A percentile compares a stretch with the other conserved stretches of the same genome.
phyloP scores from a whole-genome alignment of 2,888 invertebrate species.

The Junonia oenone region DNA sequence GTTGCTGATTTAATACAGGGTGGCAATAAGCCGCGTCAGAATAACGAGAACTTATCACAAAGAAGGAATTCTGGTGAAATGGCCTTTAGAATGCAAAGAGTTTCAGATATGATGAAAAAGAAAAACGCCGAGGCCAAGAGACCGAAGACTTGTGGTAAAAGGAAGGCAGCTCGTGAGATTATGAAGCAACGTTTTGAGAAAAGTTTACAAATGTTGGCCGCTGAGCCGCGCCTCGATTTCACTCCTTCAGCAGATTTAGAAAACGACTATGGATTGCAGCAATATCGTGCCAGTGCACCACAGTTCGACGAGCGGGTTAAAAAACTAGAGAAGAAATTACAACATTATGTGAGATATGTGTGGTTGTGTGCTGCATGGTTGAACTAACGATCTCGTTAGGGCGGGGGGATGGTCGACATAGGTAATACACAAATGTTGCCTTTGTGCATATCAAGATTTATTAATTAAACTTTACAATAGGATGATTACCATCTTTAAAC shows the following conservation, averaged over 20 bases:
- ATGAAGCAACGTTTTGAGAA: slow-evolving; percentile 91
- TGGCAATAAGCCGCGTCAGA: slow-evolving; percentile 34
- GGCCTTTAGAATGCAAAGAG: slow-evolving; percentile 84
- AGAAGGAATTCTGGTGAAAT: slow-evolving; percentile 57
- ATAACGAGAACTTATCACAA: slow-evolving; percentile 34
- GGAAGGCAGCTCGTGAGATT: slow-evolving; percentile 77
- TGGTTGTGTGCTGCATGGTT: slow-evolving; percentile 58
- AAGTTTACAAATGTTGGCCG: slow-evolving; percentile 91
- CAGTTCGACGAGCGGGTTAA: slow-evolving; percentile 91
- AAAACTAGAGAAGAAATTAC: slow-evolving; percentile 81
- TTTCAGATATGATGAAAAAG: slow-evolving; percentile 87
- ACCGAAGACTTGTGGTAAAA: slow-evolving; percentile 46
- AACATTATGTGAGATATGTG: slow-evolving; percentile 66
- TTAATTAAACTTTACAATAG: background rate
- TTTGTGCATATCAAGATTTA: background rate
- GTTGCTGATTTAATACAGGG: slow-evolving; percentile 57
- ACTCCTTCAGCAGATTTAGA: slow-evolving; percentile 84
- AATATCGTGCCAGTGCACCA: slow-evolving; percentile 91
- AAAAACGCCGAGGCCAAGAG: slow-evolving; percentile 71
- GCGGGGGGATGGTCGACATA: background rate
- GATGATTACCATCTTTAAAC: background rate
- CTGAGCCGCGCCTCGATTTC: slow-evolving; percentile 82
- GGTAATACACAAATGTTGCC: background rate
- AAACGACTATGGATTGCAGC: slow-evolving; percentile 88
- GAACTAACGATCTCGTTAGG: slow-evolving; percentile 27